Percentiles rank a stretch among this genome's conserved stretches.
phyloP scores from a whole-genome alignment of 2,797 vertebrate genomes.

The Sebastes hopkinsi region DNA sequence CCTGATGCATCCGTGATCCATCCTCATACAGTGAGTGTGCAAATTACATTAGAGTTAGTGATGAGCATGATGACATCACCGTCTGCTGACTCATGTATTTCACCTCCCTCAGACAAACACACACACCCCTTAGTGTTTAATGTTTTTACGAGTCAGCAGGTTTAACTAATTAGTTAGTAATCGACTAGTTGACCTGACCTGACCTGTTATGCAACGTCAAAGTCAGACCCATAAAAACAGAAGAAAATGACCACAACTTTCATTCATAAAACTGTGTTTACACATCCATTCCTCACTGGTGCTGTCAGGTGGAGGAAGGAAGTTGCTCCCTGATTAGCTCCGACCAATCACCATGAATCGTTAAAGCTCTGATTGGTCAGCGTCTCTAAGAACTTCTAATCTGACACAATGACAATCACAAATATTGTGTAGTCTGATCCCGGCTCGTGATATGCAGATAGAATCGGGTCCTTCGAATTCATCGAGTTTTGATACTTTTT shows the following conservation, averaged over 20 bases:
- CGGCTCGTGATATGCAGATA: too few species aligned
- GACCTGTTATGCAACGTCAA: neutral
- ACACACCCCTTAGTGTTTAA: neutral
- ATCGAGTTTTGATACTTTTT: too few species aligned
- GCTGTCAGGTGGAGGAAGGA: conserved; percentile 5
- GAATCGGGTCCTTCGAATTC: too few species aligned
- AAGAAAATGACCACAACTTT: neutral
- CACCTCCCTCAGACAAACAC: neutral
- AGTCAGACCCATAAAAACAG: too few species aligned
- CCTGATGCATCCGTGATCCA: neutral
- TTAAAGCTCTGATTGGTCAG: neutral
- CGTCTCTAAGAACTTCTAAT: neutral
- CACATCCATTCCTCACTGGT: neutral
- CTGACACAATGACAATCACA: neutral
- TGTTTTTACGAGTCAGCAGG: neutral
- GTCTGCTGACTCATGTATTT: conserved; percentile 38
- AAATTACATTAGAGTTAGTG: conserved; percentile 24
- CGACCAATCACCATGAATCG: neutral
- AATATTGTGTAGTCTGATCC: neutral
- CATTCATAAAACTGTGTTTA: neutral
- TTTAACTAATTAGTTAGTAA: neutral
- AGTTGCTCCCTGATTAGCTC: neutral
- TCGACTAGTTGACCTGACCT: neutral
- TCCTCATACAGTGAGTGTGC: conserved; percentile 10
- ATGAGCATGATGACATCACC: conserved; percentile 37